A percentile compares a stretch with the other conserved stretches of the same genome.
phyloP scores from a whole-genome alignment of 2,888 invertebrate genomes.

The Pachymerium ferrugineum region DNA sequence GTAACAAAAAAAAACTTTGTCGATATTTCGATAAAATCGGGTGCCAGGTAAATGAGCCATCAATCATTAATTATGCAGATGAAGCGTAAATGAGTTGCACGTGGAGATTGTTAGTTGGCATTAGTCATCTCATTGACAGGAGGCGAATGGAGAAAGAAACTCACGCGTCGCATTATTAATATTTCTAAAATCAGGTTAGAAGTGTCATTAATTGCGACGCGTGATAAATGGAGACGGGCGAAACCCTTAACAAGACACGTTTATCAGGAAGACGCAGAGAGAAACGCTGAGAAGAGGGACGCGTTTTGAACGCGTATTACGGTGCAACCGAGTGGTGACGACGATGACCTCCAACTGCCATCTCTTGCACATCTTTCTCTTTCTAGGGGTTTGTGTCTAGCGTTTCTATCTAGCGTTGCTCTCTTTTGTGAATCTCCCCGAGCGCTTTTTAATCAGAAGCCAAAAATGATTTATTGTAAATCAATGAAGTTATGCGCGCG shows the following conservation, averaged over 20 bases:
- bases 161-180: slow-evolving; percentile 6
- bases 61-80: slow-evolving; percentile 30
- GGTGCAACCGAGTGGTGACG: slow-evolving; percentile 19
- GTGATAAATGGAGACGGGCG: slow-evolving; percentile 23
- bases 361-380: background rate
- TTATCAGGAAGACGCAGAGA: slow-evolving; percentile 10
- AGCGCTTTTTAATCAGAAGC: slow-evolving; percentile 30
- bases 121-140: slow-evolving; percentile 30
- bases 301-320: background rate
- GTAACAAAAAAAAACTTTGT: background rate
- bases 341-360: slow-evolving; percentile 22
- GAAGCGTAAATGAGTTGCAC: slow-evolving; percentile 16
- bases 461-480: slow-evolving; percentile 33
- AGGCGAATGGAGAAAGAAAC: background rate
- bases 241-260: slow-evolving; percentile 18
- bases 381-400: slow-evolving; percentile 6
- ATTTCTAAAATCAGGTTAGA: slow-evolving; percentile 19
- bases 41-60: slow-evolving; percentile 26
- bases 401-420: background rate
- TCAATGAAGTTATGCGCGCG: slow-evolving; percentile 31
- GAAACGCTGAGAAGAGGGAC: too few relatives aligned
- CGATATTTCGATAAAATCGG: background rate
- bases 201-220: slow-evolving; percentile 14
- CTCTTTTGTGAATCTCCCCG: slow-evolving; percentile 25
- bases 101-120: background rate